Evolutionary conservation across 2,113 vertebrate genomes (phyloP).

Genomic region (Himantopus leucocephalus): DNA sequence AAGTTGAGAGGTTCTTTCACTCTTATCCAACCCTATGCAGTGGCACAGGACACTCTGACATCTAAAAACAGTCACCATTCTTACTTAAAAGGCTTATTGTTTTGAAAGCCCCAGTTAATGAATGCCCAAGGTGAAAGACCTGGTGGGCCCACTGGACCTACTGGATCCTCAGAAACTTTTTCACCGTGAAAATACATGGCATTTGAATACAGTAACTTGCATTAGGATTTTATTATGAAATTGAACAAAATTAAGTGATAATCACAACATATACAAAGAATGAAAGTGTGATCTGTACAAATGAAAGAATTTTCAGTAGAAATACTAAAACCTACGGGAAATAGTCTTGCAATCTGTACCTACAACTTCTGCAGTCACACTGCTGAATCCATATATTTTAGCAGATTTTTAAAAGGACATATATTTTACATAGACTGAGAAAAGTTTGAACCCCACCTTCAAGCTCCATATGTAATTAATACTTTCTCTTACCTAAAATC

Average conservation of each 20-base stretch:
- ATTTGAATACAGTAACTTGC: not conserved
- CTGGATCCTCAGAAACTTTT: constrained; percentile 74
- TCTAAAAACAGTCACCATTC: not conserved
- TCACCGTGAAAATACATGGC: constrained; percentile 67
- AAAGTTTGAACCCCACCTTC: not conserved
- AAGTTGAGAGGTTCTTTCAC: not conserved
- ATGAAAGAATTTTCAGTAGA: not conserved
- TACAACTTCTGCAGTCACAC: rapidly evolving
- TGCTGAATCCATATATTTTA: not conserved
- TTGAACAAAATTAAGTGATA: not conserved
- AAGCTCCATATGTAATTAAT: not conserved
- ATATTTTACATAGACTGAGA: not conserved
- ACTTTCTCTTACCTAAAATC: not conserved
- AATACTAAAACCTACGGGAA: not conserved
- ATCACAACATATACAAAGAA: not conserved
- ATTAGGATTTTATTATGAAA: not conserved
- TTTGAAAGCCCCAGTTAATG: not conserved
- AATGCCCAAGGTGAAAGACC: constrained; percentile 29
- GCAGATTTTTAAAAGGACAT: not conserved
- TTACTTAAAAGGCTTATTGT: not conserved
- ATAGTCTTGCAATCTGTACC: not conserved
- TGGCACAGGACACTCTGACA: not conserved
- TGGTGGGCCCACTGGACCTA: constrained; percentile 63
- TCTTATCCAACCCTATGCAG: not conserved
- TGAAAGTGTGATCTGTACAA: not conserved